Conservation (phyloP, 2,797 vertebrate species). For the Coilia nasus region DNA sequence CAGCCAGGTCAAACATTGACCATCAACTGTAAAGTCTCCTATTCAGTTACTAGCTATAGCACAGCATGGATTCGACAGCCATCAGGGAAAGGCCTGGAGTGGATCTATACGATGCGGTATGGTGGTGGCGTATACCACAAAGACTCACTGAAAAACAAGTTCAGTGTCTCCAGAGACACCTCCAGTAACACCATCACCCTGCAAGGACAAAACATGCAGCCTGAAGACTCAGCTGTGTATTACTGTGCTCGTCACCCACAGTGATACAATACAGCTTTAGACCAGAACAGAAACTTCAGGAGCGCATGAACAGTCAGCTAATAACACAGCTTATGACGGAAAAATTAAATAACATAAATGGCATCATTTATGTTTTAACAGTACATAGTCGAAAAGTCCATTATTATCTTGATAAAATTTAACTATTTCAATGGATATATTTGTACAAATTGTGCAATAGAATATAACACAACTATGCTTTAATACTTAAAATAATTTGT, state of each 20-base stretch:
- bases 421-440: too few relatives aligned
- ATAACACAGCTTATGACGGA: too few relatives aligned
- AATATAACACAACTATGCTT: too few relatives aligned
- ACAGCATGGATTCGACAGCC: conserved; percentile 32
- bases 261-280: not conserved
- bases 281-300: too few relatives aligned
- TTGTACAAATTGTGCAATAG: too few relatives aligned
- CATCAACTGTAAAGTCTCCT: conserved; percentile 27
- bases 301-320: too few relatives aligned
- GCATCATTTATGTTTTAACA: too few relatives aligned
- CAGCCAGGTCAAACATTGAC: conserved; percentile 25
- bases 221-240: conserved; percentile 48
- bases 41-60: not conserved
- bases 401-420: too few relatives aligned
- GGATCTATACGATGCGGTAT: not conserved
- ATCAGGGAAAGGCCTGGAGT: conserved; percentile 46
- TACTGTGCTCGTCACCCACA: rapidly evolving
- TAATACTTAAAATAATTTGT: too few relatives aligned
- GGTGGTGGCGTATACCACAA: not conserved
- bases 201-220: not conserved
- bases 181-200: conserved; percentile 39
- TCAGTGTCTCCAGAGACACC: conserved; percentile 33
- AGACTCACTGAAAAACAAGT: conserved; percentile 36
- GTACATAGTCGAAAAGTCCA: too few relatives aligned
- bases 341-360: too few relatives aligned